These are phyloP conservation scores for Gobio occitaniae DNA, from an alignment of 2,797 vertebrate genomes.

Conservation along the genomic window DNA sequence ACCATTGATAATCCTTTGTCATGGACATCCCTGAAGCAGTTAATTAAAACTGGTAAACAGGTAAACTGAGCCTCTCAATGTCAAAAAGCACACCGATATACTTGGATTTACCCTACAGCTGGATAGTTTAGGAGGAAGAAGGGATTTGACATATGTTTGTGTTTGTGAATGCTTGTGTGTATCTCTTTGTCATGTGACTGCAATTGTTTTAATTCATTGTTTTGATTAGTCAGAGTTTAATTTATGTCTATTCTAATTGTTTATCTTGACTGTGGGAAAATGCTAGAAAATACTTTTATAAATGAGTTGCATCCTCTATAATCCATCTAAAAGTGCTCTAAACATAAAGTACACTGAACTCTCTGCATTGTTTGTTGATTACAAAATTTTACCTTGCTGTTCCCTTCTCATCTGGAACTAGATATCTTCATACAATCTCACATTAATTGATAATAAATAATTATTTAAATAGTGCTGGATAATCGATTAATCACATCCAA, in stretches of 20 bases:
- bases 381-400: background rate
- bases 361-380: background rate
- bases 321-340: background rate
- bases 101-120: background rate
- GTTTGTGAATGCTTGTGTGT: background rate
- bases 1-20: background rate
- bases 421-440: too few relatives aligned
- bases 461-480: too few relatives aligned
- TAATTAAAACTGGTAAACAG: background rate
- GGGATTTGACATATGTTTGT: background rate
- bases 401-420: too few relatives aligned
- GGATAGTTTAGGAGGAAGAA: background rate
- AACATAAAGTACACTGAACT: background rate
- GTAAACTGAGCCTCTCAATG: background rate
- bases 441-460: too few relatives aligned
- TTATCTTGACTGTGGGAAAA: conserved; percentile 1
- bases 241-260: background rate
- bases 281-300: background rate
- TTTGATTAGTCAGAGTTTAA: conserved; percentile 1
- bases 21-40: background rate
- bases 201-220: background rate
- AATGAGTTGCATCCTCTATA: background rate
- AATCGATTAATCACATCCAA: too few relatives aligned
- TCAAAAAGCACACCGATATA: background rate
- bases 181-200: background rate